These are phyloP conservation scores for Eucidaris tribuloides DNA, from an alignment of 35 echinoderm and acorn worm genomes.

Conservation along the genomic window DNA sequence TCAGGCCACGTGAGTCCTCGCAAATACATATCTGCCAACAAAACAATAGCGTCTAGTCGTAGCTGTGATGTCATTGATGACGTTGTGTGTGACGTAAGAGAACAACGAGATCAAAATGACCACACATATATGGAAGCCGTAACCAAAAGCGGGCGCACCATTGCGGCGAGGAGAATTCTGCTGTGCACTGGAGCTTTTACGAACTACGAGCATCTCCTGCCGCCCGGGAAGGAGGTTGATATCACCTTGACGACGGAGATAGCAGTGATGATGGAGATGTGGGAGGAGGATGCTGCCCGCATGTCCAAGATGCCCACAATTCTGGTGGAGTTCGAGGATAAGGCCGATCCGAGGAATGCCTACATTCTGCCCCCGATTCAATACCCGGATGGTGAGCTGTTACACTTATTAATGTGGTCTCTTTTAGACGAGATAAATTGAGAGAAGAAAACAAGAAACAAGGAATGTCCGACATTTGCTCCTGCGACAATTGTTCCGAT, in stretches of 20 bases:
- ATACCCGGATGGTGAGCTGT: conserved; percentile 93
- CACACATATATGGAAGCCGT: not conserved
- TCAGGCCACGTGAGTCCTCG: conserved; percentile 56
- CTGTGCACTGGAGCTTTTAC: conserved; percentile 75
- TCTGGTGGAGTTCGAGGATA: not conserved
- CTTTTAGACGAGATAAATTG: too few relatives aligned
- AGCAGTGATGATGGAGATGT: conserved; percentile 42
- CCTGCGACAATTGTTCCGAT: too few relatives aligned
- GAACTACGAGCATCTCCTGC: conserved; percentile 57
- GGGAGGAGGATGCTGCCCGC: conserved; percentile 29
- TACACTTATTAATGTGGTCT: too few relatives aligned
- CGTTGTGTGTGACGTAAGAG: not conserved
- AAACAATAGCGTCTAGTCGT: conserved; percentile 32
- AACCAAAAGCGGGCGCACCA: conserved; percentile 1
- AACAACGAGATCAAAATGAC: not conserved
- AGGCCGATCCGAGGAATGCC: conserved; percentile 11
- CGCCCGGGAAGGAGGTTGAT: conserved; percentile 30
- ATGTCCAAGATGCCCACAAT: conserved; percentile 70
- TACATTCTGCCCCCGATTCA: conserved; percentile 86
- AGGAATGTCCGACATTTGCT: too few relatives aligned
- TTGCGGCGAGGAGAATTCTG: conserved; percentile 49
- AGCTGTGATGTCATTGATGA: conserved; percentile 72
- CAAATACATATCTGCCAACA: conserved; percentile 51
- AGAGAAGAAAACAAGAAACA: too few relatives aligned
- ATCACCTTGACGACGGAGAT: conserved; percentile 13